Evolutionary conservation across 2,797 vertebrate genomes (phyloP), one percentile per base, ranked within the genome.

Genomic region (Antennarius maculatus): DNA sequence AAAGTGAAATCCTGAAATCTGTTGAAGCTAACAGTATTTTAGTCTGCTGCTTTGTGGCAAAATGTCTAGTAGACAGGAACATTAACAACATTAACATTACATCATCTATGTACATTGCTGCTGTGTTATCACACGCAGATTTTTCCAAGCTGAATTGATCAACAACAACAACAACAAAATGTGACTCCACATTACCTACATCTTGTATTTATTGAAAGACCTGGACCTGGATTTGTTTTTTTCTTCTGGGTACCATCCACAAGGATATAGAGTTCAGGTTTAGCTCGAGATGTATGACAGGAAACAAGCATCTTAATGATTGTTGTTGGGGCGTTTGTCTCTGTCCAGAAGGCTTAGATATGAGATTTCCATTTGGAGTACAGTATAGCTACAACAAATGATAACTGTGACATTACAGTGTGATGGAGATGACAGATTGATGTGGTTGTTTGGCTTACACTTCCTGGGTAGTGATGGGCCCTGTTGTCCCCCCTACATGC

Each of bases 401-500:
- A 29, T 46, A 17, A 16, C 43, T 43, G 65, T 59, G 63, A 60
- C 61, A 42, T 71, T 63, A 61, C 46, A 39, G 60, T 57, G 39
- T 50, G 37, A 77, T 54, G 57, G 61, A 56, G 74, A 76, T 69
- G 73, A 79, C 76, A 83, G 66, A 82, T 81, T 75, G 53, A 84
- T 79, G 69, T 74, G 65, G 77, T 13, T 27, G 55, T 76, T 81
- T 62, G 37, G 48, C 48, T 14, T 54, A 23, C 54, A 55, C 69
- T 27, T 82, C 64, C 61, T 76, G 71, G 54, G 59, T 77, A 58
- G 52, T 55, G 41, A 57, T 54, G 64, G 48, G 18, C 47, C 45
- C 37, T 29, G 15, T 29, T 59, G 39, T 39, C 48, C 31, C 54
- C 23, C 23, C 23, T 2, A 23, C 23, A 23, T 23, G 9, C 41